Conservation (phyloP, 2,888 invertebrate species). For the Branchipolynoe longqiensis region DNA sequence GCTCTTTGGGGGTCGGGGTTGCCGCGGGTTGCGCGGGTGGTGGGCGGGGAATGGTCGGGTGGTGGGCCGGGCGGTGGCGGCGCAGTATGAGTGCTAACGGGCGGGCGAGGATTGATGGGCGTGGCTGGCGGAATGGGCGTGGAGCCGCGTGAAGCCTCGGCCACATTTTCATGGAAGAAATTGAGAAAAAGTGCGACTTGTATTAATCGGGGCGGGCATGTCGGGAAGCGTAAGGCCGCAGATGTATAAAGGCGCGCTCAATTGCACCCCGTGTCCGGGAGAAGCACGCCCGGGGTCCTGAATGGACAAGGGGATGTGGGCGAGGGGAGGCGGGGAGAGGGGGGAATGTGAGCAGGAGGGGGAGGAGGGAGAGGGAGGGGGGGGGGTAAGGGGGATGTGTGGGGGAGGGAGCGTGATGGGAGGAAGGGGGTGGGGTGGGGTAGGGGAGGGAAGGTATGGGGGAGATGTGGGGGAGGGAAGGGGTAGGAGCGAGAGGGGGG, state of each 20-base stretch:
- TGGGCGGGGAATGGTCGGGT: no score
- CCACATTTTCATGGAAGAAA: constrained; percentile 50
- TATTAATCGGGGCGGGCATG: constrained; percentile 42
- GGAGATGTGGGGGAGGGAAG: background rate
- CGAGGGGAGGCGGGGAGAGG: background rate
- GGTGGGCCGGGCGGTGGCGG: background rate
- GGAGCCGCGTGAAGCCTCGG: background rate
- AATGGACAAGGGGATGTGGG: constrained; percentile 20
- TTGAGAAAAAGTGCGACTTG: constrained; percentile 53
- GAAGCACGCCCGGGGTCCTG: no score
- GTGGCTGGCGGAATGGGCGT: background rate
- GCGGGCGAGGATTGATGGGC: constrained; percentile 17
- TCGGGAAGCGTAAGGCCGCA: constrained; percentile 44
- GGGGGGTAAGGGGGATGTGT: background rate
- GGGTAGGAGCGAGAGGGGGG: background rate
- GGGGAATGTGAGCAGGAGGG: constrained; percentile 1
- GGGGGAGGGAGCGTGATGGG: background rate
- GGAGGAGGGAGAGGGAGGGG: background rate
- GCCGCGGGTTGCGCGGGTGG: no score
- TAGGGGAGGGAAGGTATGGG: background rate
- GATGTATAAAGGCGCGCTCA: constrained; percentile 42
- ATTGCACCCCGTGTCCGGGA: background rate
- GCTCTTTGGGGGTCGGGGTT: no score
- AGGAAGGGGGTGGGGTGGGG: background rate
- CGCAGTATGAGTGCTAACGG: background rate